These are phyloP conservation scores for Ametastegia equiseti DNA, from an alignment of 2,888 invertebrate genomes.

Conservation along the genomic window DNA sequence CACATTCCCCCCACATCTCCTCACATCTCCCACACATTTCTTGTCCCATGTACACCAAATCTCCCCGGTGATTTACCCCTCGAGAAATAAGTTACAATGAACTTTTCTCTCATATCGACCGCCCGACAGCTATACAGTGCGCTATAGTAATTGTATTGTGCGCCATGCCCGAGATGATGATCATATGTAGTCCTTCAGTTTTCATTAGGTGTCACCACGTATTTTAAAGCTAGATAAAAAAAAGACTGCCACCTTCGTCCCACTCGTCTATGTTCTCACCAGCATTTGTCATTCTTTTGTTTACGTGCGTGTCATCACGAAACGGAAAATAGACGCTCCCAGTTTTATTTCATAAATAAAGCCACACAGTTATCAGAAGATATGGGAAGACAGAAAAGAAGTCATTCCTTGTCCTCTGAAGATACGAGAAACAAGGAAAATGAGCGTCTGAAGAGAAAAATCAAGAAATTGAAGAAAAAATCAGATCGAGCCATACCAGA, in stretches of 20 bases:
- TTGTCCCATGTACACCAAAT: slow-evolving; percentile 5
- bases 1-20: background rate
- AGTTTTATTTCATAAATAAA: background rate
- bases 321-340: background rate
- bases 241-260: too few relatives aligned
- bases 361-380: background rate
- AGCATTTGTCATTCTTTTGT: background rate
- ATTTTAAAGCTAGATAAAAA: too few relatives aligned
- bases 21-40: slow-evolving; percentile 1
- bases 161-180: slow-evolving; percentile 3
- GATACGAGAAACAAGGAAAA: background rate
- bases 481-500: background rate
- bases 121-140: too few relatives aligned
- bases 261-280: too few relatives aligned
- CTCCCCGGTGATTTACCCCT: slow-evolving; percentile 27
- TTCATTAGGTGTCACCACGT: too few relatives aligned
- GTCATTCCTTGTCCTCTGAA: background rate
- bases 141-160: slow-evolving; percentile 8
- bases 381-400: slow-evolving; percentile 1
- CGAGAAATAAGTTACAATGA: too few relatives aligned
- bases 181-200: background rate
- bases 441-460: slow-evolving; percentile 3
- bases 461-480: background rate
- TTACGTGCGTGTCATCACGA: background rate
- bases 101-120: too few relatives aligned